Base-by-base conservation (phyloP, 2,113 vertebrate genomes). In the Hippotragus niger region DNA sequence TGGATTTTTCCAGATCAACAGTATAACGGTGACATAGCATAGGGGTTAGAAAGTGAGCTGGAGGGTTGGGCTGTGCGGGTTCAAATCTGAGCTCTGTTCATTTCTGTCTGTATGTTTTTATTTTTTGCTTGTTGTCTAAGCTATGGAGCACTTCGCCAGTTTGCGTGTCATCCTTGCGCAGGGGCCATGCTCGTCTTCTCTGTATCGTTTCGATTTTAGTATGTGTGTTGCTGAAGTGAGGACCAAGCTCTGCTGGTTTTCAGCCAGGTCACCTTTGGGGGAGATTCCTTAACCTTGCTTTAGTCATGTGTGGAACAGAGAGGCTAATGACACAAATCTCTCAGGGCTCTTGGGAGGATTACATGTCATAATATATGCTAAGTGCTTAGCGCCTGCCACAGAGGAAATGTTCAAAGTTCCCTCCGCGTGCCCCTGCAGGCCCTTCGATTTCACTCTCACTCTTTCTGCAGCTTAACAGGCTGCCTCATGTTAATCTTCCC, bases 21-120 rank as follows among this genome's bases (percentile, higher is more conserved):
- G 76, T 1, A 14, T 14, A 58, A 33, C 29, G 27, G 43, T n/a
- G 19, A 0, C 0, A 21, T 6, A 19, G n/a, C 5, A 3, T 7
- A 16, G 29, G 67, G 13, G 76, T 55, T 78, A 45, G 36, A 89
- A 31, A 45, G 36, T 16, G 58, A 83, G 12, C 45, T 53, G 14
- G 29, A 4, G 4, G 3, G 16, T 47, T 58, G 16, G 64, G 9
- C 21, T 29, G 8, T 27, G 10, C 36, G 40, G 4, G 33, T 47
- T 43, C 33, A 60, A 57, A 53, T 7, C 5, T 40, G 25, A 47
- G 14, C 21, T 53, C 47, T 64, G 10, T 33, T 40, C 67, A 3
- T 6, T 40, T 74, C 21, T 74, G 67, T 40, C 11, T n/a, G 31
- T 62, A 15, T 62, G 60, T 21, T 76, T 76, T 27, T 76, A 27